These are phyloP conservation scores for Muntiacus muntjak DNA, from an alignment of 2,113 vertebrate species.

Conservation along the genomic window DNA sequence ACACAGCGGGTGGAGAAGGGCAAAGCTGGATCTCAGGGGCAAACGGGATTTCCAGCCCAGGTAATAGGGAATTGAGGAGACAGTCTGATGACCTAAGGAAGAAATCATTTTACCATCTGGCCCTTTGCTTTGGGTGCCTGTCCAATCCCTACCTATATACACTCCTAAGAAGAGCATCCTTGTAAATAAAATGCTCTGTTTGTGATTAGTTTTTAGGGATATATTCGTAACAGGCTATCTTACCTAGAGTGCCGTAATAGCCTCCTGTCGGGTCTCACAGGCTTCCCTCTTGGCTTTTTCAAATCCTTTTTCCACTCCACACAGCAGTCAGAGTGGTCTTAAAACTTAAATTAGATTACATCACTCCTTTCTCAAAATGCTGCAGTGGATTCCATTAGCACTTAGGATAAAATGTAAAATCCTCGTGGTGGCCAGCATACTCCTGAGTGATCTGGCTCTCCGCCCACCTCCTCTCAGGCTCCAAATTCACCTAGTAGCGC, in stretches of 20 bases:
- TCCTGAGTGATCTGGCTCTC: neutral
- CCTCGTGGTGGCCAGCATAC: neutral
- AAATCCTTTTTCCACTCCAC: neutral
- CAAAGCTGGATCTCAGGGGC: neutral
- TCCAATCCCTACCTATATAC: neutral
- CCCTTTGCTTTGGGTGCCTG: neutral
- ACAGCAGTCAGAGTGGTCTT: neutral
- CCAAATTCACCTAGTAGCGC: neutral
- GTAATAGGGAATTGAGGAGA: neutral
- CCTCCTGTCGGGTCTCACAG: neutral
- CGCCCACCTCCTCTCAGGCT: neutral
- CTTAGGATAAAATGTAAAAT: conserved; percentile 10
- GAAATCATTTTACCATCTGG: neutral
- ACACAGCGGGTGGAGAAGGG: neutral
- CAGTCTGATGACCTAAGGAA: neutral
- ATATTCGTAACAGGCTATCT: neutral
- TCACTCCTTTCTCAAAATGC: neutral
- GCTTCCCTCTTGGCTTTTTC: neutral
- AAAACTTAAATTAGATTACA: conserved; percentile 24
- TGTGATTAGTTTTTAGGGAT: neutral
- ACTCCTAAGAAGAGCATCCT: neutral
- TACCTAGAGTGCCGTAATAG: neutral
- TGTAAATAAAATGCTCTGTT: neutral
- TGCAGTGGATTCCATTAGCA: neutral
- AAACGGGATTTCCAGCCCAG: neutral